Evolutionary conservation across 2,888 invertebrate genomes (phyloP), one percentile per base, ranked within the genome.

Genomic region (Drosophila nr. perissopoda): DNA sequence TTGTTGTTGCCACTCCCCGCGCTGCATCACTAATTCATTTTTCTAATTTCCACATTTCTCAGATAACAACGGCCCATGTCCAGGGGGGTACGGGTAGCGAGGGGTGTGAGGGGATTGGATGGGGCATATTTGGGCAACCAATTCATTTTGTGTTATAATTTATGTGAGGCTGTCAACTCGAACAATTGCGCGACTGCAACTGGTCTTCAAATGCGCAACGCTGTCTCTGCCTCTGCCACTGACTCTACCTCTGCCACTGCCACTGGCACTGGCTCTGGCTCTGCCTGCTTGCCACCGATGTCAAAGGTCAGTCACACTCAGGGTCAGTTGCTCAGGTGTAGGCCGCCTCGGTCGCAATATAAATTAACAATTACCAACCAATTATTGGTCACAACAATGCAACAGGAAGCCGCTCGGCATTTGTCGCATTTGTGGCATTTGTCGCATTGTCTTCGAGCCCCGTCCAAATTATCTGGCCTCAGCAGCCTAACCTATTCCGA

Each of bases 111-210:
- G 42, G 21, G 31, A 6, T 3, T 16, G 46, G 25, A 8, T 46
- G 46, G 46, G 46, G 49, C 49, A 49, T 49, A 49, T 27, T 49
- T 27, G 5, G 16, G 49, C 49, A 49, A 49, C 49, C 49, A 49
- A 49, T 29, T 49, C 49, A 49, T 38, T 54, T 84, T 78, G 79
- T 71, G 57, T 29, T 59, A 89, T 90, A 91, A 91, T 91, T 91
- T 92, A 92, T 91, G 88, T 67, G 79, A 68, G 66, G 81, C 89
- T 91, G 92, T 92, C 91, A 91, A 81, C 64, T 74, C 59, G 59
- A 88, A 91, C 92, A 92, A 91, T 91, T 89, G 90, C 79, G 70
- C 81, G 78, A 77, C 85, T 91, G 91, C 92, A 91, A 92, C 92
- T 91, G 92, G 91, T 92, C 90, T 92, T 91, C 80, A 83, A 67